These are phyloP conservation scores for Neolamprologus brichardi DNA, from an alignment of 2,113 vertebrate genomes.

Conservation along the genomic window DNA sequence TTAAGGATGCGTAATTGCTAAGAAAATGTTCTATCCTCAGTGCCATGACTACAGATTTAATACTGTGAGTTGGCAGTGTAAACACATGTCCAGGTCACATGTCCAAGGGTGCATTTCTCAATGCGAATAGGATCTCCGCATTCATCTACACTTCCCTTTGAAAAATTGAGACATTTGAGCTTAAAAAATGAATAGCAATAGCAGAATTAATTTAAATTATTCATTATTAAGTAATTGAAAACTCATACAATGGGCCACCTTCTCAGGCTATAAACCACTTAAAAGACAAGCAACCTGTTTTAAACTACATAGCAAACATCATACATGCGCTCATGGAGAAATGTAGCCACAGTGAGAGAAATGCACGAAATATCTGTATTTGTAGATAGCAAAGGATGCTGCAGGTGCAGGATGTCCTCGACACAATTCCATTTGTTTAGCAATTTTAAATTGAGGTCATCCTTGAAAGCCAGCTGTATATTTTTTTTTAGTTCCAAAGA, in stretches of 20 bases:
- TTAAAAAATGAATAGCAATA: neutral
- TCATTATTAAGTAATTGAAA: neutral
- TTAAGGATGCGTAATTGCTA: neutral
- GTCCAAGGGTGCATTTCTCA: neutral
- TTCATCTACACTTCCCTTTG: neutral
- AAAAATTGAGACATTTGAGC: neutral
- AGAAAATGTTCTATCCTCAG: neutral
- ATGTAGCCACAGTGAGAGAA: neutral
- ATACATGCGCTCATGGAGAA: neutral
- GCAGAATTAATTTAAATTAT: neutral
- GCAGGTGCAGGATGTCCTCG: neutral
- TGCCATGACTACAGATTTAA: neutral
- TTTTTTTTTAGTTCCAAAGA: neutral
- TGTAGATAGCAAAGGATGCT: neutral
- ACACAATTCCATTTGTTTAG: neutral
- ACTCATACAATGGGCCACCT: neutral
- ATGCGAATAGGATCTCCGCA: neutral
- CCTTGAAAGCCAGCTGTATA: neutral
- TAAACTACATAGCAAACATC: neutral
- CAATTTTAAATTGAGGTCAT: neutral
- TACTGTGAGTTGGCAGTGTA: neutral
- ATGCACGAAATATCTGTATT: neutral
- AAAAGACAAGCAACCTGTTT: neutral
- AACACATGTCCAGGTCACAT: neutral
- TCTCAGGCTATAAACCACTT: neutral